Base-by-base conservation (phyloP, 2,797 vertebrate species). In the Cetoscarus ocellatus region DNA sequence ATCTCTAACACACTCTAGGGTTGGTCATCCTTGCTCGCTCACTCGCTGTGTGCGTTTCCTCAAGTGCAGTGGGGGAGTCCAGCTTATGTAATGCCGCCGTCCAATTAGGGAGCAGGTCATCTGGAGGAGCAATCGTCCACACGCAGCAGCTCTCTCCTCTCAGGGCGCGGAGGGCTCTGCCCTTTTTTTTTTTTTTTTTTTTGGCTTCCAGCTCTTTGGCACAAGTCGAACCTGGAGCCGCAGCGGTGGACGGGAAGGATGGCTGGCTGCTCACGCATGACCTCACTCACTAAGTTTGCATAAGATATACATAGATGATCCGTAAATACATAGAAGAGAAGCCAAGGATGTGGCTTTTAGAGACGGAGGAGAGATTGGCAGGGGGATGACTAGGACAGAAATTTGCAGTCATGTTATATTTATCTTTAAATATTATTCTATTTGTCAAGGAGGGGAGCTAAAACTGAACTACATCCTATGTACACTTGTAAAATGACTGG, bases 31-130 rank as follows among this genome's bases (percentile, higher is more conserved):
- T 62, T 8, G 15, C 7, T 13, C 14, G 18, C 35, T 59, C 67
- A 69, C 62, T 15, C 54, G 43, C 35, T 0, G 58, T 51, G 36
- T 70, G 61, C 64, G 75, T 64, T 71, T 47, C 75, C 74, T 53
- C 55, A 53, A 79, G 72, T 73, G 74, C 75, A 69, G 52, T 13
- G 56, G 71, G 72, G 44, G 75, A 68, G 78, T 71, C 75, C 66
- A 1, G 56, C 60, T 86, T 85, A 86, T 70, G 77, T 84, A 83
- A 88, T 27, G 8, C 10, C 27, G 8, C 10, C 40, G n/a, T 42
- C 88, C 70, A 86, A 82, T 90, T 87, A 83, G 70, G 64, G 74
- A 80, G 73, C 60, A 57, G 73, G 82, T 86, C 75, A 77, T 71
- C 67, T 61, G 62, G 70, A 84, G 70, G 76, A 90, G 27, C 82